Evolutionary conservation across 2,888 invertebrate species (phyloP), one percentile per base, ranked within the genome.

Genomic region (Tipula vernalis): DNA sequence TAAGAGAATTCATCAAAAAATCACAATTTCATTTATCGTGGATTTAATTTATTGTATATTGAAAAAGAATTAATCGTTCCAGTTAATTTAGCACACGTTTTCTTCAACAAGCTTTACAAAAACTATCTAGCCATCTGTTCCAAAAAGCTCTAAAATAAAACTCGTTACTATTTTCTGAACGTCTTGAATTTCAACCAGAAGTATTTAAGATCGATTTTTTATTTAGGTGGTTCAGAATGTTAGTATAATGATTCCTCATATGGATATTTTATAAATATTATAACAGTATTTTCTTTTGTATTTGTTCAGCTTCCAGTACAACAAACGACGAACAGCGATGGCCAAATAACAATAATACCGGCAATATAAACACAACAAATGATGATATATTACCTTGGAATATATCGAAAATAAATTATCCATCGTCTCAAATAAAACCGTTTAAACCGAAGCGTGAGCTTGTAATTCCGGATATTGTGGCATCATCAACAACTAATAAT

Each of bases 371-470:
- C 15, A 85, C 85, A 13, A 41, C 41, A 41, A 41, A 85, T 85
- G 85, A 41, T 41, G 86, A 87, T 39, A 86, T 86, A 13, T 8
- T 86, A 42, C 86, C 86, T n/a, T 87, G 87, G 87, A 86, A 51
- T 83, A 87, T 44, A 36, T 42, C 83, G 36, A 84, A 83, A 86
- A 83, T 84, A 36, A 87, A 85, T 47, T 84, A 84, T 36, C 36
- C 36, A 6, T 5, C 86, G 12, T 18, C 86, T 3, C 86, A 86
- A 47, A 57, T 57, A 5, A 87, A 87, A 71, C 47, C 18, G 5
- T 87, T 86, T 36, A 86, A 86, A 42, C 85, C 85, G 15, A 85
- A 85, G 41, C 85, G 85, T 15, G 85, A 85, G 15, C 18, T 85
- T 3, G 13, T 85, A 3, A 85, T 85, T 41, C 85, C 85, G 10